phyloP scores from a whole-genome alignment of 1,140 invertebrate genomes.

The Gryllus bimaculatus region DNA sequence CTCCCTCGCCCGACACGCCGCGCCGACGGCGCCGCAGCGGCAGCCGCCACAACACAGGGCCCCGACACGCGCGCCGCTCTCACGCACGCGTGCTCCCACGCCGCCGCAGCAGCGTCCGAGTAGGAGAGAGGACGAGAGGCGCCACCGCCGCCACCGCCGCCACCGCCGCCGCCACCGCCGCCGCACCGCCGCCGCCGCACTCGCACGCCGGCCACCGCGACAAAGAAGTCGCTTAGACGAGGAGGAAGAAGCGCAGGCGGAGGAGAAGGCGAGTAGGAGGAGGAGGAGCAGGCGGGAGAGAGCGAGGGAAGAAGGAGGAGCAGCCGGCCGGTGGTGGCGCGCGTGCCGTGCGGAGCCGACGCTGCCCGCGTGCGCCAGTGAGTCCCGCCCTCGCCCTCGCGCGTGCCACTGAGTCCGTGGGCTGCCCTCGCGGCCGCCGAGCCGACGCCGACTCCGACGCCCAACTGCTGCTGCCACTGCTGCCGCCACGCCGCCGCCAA shows the following conservation, averaged over 20 bases:
- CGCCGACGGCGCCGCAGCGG: no score
- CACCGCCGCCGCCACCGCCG: no score
- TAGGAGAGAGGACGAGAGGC: no score
- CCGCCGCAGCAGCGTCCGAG: no score
- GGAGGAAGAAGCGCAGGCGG: background rate
- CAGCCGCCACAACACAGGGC: no score
- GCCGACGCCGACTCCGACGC: background rate
- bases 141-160: no score
- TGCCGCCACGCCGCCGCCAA: background rate
- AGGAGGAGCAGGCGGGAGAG: conserved; percentile 9
- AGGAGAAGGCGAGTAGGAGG: background rate
- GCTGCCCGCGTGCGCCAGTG: background rate
- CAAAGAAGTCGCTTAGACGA: background rate
- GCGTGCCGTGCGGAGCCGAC: background rate
- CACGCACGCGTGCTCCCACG: background rate
- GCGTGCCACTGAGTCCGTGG: background rate
- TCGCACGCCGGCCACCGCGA: no score
- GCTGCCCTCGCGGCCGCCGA: background rate
- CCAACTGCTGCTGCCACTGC: background rate
- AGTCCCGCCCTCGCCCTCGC: background rate
- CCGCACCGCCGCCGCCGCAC: no score
- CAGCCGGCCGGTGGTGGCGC: background rate
- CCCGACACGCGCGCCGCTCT: no score
- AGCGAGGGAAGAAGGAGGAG: conserved; percentile 7
- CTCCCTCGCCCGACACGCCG: background rate